phyloP scores from a whole-genome alignment of 2,113 vertebrate species.

The Coracopsis vasa region DNA sequence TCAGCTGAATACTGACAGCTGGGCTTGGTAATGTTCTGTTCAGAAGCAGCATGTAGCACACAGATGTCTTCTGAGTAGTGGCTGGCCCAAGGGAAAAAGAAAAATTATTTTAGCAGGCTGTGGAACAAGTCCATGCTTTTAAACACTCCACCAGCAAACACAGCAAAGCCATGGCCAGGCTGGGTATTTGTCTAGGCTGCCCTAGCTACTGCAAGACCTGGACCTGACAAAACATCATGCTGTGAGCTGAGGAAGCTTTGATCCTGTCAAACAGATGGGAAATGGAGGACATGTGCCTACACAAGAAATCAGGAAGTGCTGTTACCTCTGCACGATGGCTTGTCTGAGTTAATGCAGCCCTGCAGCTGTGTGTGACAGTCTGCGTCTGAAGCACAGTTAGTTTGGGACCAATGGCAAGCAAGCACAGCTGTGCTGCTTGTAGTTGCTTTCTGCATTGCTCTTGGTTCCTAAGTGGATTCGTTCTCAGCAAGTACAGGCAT shows the following conservation, averaged over 20 bases:
- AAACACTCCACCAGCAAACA: background rate
- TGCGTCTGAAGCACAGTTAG: background rate
- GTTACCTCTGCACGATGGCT: background rate
- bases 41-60: conserved; percentile 71
- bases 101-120: background rate
- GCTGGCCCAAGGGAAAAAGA: conserved; percentile 59
- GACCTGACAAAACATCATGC: background rate
- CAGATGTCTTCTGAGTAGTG: conserved; percentile 78
- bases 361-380: background rate
- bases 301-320: background rate
- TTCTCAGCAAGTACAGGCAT: background rate
- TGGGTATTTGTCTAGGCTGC: background rate
- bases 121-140: background rate
- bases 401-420: background rate
- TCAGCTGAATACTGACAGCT: conserved; percentile 80
- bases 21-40: conserved; percentile 72
- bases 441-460: background rate
- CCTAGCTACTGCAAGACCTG: background rate
- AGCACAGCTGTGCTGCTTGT: background rate
- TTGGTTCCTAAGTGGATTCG: background rate
- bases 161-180: background rate
- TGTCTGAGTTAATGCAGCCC: background rate
- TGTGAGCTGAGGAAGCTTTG: background rate
- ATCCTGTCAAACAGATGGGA: background rate
- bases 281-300: background rate